phyloP scores from a whole-genome alignment of 2,888 invertebrate species.

The Gibbula magus region DNA sequence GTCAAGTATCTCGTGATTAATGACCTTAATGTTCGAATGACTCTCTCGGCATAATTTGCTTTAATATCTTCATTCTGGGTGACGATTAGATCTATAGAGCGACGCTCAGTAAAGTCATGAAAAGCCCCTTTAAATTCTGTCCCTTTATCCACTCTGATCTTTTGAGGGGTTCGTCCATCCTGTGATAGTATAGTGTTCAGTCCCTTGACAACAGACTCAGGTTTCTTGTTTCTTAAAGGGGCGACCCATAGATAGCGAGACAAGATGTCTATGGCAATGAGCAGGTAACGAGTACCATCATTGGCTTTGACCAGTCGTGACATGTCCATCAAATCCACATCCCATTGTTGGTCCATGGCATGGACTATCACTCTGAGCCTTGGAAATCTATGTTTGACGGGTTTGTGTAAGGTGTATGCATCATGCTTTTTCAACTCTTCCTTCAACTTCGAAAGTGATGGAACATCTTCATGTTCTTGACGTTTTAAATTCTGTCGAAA shows the following conservation, averaged over 20 bases:
- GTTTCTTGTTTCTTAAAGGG: neutral
- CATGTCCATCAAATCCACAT: neutral
- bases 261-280: neutral
- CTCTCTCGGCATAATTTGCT: too few species aligned
- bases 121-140: neutral
- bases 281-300: neutral
- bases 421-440: too few species aligned
- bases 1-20: neutral
- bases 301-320: neutral
- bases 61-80: neutral
- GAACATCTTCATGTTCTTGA: too few species aligned
- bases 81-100: neutral
- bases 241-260: neutral
- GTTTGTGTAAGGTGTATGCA: neutral
- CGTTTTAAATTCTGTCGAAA: too few species aligned
- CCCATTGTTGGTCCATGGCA: neutral
- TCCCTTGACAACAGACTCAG: neutral
- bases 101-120: neutral
- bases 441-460: too few species aligned
- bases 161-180: neutral
- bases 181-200: neutral
- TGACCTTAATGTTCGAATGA: too few species aligned
- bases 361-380: neutral
- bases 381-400: neutral
- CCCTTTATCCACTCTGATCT: neutral